A percentile compares a stretch with the other conserved stretches of the same genome.
These are phyloP conservation scores for Pithys albifrons DNA, from an alignment of 2,113 vertebrate species.

Conservation along the genomic window DNA sequence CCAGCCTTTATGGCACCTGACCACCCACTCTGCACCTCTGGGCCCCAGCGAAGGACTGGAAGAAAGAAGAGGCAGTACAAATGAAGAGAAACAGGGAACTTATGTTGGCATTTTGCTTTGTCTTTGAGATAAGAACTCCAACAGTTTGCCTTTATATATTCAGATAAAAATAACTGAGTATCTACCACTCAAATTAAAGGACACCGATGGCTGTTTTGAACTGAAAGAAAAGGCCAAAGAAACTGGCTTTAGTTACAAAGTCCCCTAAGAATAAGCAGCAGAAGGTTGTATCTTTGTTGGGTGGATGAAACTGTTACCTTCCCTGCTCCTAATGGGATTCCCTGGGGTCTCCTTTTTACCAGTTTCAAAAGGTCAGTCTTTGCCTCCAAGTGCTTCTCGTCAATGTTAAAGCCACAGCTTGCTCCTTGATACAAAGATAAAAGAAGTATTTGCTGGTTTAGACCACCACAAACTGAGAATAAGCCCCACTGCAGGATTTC, in stretches of 20 bases:
- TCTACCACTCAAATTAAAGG: neutral
- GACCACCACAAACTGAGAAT: neutral
- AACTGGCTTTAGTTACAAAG: neutral
- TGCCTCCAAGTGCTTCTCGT: constrained; percentile 1
- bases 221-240: neutral
- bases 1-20: neutral
- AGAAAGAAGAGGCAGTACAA: neutral
- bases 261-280: neutral
- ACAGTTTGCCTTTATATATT: neutral
- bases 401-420: neutral
- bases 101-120: neutral
- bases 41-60: neutral
- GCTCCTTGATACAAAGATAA: neutral
- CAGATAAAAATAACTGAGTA: neutral
- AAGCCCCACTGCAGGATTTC: neutral
- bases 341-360: constrained; percentile 12
- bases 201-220: neutral
- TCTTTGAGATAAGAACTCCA: neutral
- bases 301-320: neutral
- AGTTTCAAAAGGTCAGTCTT: constrained; percentile 37
- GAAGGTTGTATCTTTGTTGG: neutral
- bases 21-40: neutral
- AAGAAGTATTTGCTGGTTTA: constrained; percentile 1
- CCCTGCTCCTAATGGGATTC: constrained; percentile 26
- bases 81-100: neutral